These are phyloP conservation scores for Cossypha caffra DNA, from an alignment of 2,797 vertebrate species.

Conservation along the genomic window DNA sequence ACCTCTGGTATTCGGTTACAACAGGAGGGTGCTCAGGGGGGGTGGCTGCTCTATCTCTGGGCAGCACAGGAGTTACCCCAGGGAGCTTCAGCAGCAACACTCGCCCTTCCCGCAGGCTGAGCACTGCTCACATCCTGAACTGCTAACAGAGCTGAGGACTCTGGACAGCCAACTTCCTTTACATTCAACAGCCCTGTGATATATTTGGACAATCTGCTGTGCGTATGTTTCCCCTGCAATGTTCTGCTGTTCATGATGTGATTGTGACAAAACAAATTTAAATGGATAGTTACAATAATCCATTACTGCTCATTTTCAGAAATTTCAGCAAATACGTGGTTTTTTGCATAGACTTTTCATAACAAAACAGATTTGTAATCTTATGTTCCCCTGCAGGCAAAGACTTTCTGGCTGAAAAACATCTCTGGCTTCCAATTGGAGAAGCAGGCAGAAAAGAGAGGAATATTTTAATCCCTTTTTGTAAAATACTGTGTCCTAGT, in stretches of 20 bases:
- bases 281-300: neutral
- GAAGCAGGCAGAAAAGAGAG: neutral
- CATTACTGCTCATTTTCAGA: neutral
- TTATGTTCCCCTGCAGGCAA: neutral
- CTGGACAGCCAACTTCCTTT: neutral
- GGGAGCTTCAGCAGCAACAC: neutral
- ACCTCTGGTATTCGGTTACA: too few species aligned
- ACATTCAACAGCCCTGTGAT: neutral
- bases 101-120: neutral
- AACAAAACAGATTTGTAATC: neutral
- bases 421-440: neutral
- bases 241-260: neutral
- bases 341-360: neutral
- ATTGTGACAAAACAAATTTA: neutral
- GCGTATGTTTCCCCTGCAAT: neutral
- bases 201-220: neutral
- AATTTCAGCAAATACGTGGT: neutral
- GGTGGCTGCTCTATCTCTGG: neutral
- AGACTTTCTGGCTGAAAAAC: neutral
- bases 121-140: fast-evolving
- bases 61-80: neutral
- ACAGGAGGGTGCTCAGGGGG: neutral
- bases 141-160: neutral
- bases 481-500: neutral
- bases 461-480: neutral